These are phyloP conservation scores for Limnodromus scolopaceus DNA, from an alignment of 2,797 vertebrate species.

Conservation along the genomic window DNA sequence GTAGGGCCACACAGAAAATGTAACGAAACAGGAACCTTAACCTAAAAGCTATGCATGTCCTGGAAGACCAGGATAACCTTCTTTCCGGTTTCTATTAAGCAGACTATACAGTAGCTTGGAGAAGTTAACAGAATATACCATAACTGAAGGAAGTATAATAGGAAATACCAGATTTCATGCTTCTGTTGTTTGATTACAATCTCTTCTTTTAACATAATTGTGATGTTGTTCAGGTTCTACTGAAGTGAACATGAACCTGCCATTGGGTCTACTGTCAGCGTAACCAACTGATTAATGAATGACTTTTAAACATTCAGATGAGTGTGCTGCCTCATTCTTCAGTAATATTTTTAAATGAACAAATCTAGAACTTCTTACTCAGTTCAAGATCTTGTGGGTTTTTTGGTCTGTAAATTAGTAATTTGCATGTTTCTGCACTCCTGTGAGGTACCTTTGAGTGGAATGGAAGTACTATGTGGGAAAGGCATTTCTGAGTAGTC, in stretches of 20 bases:
- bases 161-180: not conserved
- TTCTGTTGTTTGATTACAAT: not conserved
- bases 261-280: not conserved
- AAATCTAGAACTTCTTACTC: not conserved
- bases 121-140: not conserved
- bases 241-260: not conserved
- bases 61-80: not conserved
- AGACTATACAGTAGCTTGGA: not conserved
- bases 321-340: not conserved
- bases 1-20: not conserved
- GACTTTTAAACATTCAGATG: not conserved
- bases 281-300: not conserved
- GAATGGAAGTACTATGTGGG: not conserved
- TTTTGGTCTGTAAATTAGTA: not conserved
- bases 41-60: not conserved
- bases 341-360: not conserved
- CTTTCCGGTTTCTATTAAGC: not conserved
- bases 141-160: not conserved
- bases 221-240: not conserved
- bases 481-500: not conserved
- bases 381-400: not conserved
- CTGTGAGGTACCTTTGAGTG: not conserved
- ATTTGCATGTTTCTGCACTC: not conserved
- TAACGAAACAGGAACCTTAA: not conserved
- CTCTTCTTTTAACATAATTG: not conserved